Conservation (phyloP, 30 jellyfish, hydroid and myxozoan genomes). For the Chrysaora quinquecirrha region DNA sequence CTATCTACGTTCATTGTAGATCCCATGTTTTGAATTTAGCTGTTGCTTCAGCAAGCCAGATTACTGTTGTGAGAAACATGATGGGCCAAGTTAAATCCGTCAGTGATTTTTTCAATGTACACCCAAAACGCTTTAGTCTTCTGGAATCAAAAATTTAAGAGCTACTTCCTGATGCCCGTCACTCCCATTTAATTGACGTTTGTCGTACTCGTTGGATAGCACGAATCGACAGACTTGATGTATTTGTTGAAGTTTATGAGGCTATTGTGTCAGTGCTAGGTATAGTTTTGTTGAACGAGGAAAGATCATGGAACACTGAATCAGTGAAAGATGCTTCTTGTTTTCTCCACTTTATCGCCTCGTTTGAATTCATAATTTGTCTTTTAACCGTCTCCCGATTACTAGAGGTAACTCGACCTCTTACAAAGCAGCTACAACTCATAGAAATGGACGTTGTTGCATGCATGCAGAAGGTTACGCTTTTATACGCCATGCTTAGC, state of each 20-base stretch:
- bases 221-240: neutral
- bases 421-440: neutral
- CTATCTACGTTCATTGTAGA: conserved; percentile 37
- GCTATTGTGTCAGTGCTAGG: neutral
- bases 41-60: conserved; percentile 23
- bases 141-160: neutral
- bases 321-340: neutral
- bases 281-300: neutral
- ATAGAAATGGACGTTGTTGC: conserved; percentile 29
- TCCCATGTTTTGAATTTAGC: conserved; percentile 26
- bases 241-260: neutral
- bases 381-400: conserved; percentile 9
- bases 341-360: neutral
- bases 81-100: neutral
- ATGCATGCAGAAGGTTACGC: neutral
- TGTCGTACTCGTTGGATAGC: conserved; percentile 12
- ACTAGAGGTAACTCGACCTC: neutral
- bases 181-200: neutral
- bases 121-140: neutral
- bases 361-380: conserved; percentile 7
- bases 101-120: conserved; percentile 5
- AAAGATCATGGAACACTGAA: neutral
- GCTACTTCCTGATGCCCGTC: neutral
- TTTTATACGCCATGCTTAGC: conserved; percentile 25
- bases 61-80: neutral